A percentile compares a stretch with the other conserved stretches of the same genome.
These are phyloP conservation scores for Rattus rattus DNA, from an alignment of 2,113 vertebrate genomes.

Conservation along the genomic window DNA sequence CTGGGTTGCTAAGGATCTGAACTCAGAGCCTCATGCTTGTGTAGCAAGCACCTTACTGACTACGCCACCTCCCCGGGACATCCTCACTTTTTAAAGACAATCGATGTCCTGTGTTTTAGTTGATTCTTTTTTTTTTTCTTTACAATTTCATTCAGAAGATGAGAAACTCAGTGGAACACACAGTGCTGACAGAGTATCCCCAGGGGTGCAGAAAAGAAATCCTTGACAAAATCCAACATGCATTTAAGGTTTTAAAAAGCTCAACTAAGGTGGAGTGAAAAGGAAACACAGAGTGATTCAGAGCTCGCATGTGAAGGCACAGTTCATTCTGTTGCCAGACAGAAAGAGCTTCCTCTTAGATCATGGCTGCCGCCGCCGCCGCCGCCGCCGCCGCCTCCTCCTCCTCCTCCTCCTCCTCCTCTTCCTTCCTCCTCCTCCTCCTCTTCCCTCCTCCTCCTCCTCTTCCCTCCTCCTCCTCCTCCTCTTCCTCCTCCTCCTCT, in stretches of 20 bases:
- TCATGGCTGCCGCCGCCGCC: not conserved
- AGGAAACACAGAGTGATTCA: not conserved
- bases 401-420: no score
- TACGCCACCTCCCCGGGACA: not conserved
- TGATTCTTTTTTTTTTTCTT: not conserved
- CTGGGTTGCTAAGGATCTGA: no score
- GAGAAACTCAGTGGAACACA: not conserved
- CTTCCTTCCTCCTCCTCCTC: no score
- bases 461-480: no score
- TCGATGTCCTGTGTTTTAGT: not conserved
- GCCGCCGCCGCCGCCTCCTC: no score
- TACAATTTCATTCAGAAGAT: not conserved
- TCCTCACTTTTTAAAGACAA: not conserved
- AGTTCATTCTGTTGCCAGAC: not conserved
- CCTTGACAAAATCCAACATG: conserved; percentile 1
- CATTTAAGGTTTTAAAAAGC: not conserved
- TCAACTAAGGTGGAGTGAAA: not conserved
- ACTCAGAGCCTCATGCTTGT: not conserved
- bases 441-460: no score
- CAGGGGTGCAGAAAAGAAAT: not conserved
- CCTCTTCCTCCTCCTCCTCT: no score
- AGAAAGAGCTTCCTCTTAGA: not conserved
- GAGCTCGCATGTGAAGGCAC: not conserved
- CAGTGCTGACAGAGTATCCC: not conserved
- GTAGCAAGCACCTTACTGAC: not conserved